Evolutionary conservation across 2,797 vertebrate species (phyloP).

Genomic region (Cirrhinus mrigala): DNA sequence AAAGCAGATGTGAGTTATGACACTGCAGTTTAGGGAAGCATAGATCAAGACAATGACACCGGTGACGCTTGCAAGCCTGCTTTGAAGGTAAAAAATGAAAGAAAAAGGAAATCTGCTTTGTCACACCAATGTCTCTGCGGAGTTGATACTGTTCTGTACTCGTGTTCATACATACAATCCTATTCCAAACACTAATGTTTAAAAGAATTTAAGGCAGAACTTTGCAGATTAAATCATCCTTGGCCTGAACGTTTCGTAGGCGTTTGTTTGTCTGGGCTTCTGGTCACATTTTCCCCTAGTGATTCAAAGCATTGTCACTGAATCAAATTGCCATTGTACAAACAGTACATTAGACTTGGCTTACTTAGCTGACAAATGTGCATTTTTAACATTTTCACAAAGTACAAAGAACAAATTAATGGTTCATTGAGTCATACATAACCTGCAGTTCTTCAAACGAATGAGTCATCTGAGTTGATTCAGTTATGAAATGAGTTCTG

Average conservation of each 20-base stretch:
- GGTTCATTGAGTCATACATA: not conserved
- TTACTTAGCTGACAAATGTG: not conserved
- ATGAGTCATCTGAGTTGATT: not conserved
- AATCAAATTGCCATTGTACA: not conserved
- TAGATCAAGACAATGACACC: conserved; percentile 42
- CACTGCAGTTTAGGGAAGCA: conserved; percentile 50
- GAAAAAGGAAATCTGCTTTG: not conserved
- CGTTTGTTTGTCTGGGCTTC: conserved; percentile 1
- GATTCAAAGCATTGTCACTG: not conserved
- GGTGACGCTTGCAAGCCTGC: conserved; percentile 29
- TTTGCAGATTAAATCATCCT: conserved; percentile 41
- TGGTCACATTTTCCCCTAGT: not conserved
- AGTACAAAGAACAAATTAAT: not conserved
- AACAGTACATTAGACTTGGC: not conserved
- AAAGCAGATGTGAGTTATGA: conserved; percentile 54
- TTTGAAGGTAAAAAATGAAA: conserved; percentile 2
- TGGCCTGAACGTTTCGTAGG: conserved; percentile 12
- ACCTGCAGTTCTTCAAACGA: not conserved
- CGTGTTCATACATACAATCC: not conserved
- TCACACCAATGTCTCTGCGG: not conserved
- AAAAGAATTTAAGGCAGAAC: conserved; percentile 27
- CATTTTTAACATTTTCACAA: not conserved
- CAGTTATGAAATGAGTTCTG: not conserved
- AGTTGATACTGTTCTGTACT: not conserved
- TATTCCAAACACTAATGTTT: not conserved